Percentiles rank a stretch among this genome's conserved stretches.
Conservation (phyloP, 2,888 invertebrate genomes). For the Gastrophysa polygoni region DNA sequence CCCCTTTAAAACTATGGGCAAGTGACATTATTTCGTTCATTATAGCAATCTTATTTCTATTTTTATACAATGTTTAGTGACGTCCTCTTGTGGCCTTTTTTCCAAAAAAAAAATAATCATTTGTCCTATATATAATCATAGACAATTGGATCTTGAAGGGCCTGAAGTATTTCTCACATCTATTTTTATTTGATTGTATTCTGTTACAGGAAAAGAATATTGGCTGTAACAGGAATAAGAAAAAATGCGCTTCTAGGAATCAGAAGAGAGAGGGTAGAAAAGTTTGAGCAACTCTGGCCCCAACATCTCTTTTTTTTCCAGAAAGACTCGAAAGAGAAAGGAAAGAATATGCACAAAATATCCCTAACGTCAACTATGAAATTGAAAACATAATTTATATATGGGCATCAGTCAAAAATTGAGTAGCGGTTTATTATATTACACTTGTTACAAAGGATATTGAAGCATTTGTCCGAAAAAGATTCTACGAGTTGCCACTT, state of each 20-base stretch:
- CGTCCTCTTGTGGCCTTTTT: not conserved
- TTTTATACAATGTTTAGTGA: not conserved
- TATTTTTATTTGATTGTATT: not conserved
- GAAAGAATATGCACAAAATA: too few relatives aligned
- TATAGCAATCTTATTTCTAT: too few relatives aligned
- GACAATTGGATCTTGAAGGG: too few relatives aligned
- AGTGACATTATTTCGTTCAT: not conserved
- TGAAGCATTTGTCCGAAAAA: too few relatives aligned
- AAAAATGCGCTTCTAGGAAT: not conserved
- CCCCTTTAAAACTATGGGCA: constrained; percentile 1
- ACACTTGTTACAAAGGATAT: not conserved
- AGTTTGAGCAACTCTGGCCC: not conserved
- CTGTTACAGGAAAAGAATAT: not conserved
- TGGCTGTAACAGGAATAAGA: constrained; percentile 1
- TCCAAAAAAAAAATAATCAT: not conserved
- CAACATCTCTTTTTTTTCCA: not conserved
- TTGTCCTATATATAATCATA: too few relatives aligned
- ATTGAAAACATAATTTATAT: too few relatives aligned
- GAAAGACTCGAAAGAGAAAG: too few relatives aligned
- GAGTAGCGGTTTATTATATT: not conserved
- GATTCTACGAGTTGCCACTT: too few relatives aligned
- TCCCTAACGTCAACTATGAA: too few relatives aligned
- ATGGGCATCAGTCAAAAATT: not conserved
- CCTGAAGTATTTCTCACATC: too few relatives aligned
- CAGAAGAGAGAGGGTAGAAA: constrained; percentile 1